Base-by-base conservation (phyloP, 2,888 invertebrate species). In the Corythucha ciliata region DNA sequence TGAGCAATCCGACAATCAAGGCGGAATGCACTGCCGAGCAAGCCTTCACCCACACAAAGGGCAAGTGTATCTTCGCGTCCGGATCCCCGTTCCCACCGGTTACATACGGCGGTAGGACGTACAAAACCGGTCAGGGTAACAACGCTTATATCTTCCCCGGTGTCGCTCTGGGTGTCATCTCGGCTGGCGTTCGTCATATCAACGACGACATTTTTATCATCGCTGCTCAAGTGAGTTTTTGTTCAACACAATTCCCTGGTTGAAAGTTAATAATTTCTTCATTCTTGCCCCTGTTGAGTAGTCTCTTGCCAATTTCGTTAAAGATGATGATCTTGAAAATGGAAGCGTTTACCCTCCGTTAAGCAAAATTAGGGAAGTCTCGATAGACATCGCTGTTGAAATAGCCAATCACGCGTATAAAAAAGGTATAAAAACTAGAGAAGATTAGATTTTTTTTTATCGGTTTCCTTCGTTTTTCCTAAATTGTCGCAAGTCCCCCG, bases 131-230 rank as follows among this genome's bases (percentile, higher is more conserved):
- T 0, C 98, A 99, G 68, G 97, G 97, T 54, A 96, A 94, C 70
- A 96, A 96, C 70, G 88, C 94, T 0, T 96, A 96, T 70, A 93
- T 96, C 64, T 94, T 92, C 74, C 97, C 97, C 0, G 98, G 97
- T 4, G 74, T 94, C 48, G 94, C 93, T 8, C 77, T 99, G 18
- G 98, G 94, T 7, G 87, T 92, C 7, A 88, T 96, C 59, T 80
- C 83, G 14, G 89, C 92, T 25, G 87, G 90, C 50, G 85, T 92
- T 4, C 86, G 91, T 66, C 92, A 93, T 65, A 91, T 98, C 65
- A 82, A 83, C 5, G 94, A 98, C 66, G 83, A 85, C 57, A 78
- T 96, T 69, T 98, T 98, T 78, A 74, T 98, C 42, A 80, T 88
- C 48, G 90, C 98, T 12, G 93, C 97, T n/a, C 81, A 86, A 74